Evolutionary conservation across 1,140 invertebrate genomes (phyloP), one percentile per base, ranked within the genome.

Genomic region (Polypedilum pembai): DNA sequence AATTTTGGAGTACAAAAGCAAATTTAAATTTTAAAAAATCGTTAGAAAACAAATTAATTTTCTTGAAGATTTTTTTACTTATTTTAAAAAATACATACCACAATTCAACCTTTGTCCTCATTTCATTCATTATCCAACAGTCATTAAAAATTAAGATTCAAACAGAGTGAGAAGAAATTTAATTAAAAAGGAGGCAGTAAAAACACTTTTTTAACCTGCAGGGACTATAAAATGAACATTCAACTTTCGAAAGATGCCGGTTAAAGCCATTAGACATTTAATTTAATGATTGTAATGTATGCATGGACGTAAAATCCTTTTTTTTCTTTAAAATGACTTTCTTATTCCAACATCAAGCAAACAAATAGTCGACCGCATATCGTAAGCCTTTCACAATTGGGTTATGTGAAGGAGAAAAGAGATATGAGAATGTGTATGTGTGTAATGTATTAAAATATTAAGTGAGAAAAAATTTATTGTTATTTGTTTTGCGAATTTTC

Each of bases 371-470:
- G 24, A 33, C 24, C 24, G 24, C 24, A 33, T 33, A 33, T 33
- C 24, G 24, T 33, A 33, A 33, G 24, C 24, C 24, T 33, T 33
- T 33, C 24, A 33, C 24, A 33, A 33, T 33, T 33, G 24, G 24
- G 5, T n/a, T 33, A 33, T 33, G 24, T 5, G 24, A 33, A 5
- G 24, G 5, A 5, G 5, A 33, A 33, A 33, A 33, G 24, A 33
- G 24, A 33, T 33, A 33, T 3, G 5, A 33, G 24, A 3, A 5
- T 33, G 24, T 33, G 24, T 33, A 33, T 33, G 5, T 33, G 45
- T 69, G 65, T 69, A 20, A 69, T 69, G 65, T 69, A 69, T 69
- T 69, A 69, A 69, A 69, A 69, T 69, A 69, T 69, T 69, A 69
- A 69, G 5, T 18, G 17, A 21, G 45, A 4, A 56, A 33, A 69